Conservation (phyloP, 2,888 invertebrate species). For the Eupithecia inturbata region DNA sequence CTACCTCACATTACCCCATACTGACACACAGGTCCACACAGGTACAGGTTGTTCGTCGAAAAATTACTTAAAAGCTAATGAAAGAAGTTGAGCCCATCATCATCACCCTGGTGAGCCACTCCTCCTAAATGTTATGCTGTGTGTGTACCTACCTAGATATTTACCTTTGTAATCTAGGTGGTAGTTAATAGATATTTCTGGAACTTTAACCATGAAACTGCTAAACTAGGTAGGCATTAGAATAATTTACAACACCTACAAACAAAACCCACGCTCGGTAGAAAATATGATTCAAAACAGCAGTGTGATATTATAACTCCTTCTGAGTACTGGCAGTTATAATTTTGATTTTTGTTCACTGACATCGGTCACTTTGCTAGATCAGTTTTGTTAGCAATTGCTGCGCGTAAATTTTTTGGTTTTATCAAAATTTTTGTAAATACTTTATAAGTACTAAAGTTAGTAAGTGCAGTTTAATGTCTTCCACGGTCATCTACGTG, state of each 20-base stretch:
- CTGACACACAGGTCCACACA: too few species aligned
- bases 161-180: not conserved
- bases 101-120: not conserved
- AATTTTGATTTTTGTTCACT: constrained; percentile 26
- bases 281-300: constrained; percentile 57
- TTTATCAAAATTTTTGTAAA: constrained; percentile 41
- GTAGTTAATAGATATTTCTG: constrained; percentile 29
- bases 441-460: constrained; percentile 54
- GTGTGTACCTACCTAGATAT: not conserved
- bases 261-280: constrained; percentile 71
- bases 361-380: constrained; percentile 49
- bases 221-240: not conserved
- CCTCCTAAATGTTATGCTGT: not conserved
- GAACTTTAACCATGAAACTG: constrained; percentile 55
- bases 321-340: constrained; percentile 57
- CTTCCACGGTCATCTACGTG: constrained; percentile 85
- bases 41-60: too few species aligned
- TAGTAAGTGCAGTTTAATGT: constrained; percentile 74
- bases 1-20: too few species aligned
- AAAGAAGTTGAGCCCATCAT: too few species aligned
- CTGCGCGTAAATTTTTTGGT: not conserved
- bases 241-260: constrained; percentile 62
- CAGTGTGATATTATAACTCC: constrained; percentile 65
- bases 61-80: too few species aligned
- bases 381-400: constrained; percentile 9